Percentiles rank a stretch among this genome's conserved stretches.
Conservation (phyloP, 1,140 invertebrate species). For the Lanistes nyassanus region DNA sequence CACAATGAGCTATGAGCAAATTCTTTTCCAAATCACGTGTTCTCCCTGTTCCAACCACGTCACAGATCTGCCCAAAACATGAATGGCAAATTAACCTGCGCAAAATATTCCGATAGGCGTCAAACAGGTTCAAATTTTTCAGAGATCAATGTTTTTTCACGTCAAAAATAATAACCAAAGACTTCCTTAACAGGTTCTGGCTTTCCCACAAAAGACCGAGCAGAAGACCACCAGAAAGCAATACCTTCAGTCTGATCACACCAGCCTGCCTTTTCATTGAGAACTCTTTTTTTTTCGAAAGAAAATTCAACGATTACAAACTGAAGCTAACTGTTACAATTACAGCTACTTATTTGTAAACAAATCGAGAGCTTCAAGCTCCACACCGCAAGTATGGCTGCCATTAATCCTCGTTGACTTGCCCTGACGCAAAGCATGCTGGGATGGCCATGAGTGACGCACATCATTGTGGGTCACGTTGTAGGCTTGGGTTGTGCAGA, state of each 20-base stretch:
- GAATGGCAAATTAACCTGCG: slow-evolving; percentile 17
- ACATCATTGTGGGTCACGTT: slow-evolving; percentile 15
- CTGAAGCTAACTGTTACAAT: too few relatives aligned
- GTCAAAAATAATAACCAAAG: too few relatives aligned
- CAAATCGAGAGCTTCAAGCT: background rate
- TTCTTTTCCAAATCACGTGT: slow-evolving; percentile 46
- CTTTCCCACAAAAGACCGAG: too few relatives aligned
- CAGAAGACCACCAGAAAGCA: too few relatives aligned
- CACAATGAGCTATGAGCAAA: slow-evolving; percentile 36
- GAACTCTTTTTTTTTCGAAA: too few relatives aligned
- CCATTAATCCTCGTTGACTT: slow-evolving; percentile 27
- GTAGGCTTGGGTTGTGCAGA: background rate
- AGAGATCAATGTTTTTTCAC: too few relatives aligned
- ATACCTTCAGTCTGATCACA: too few relatives aligned
- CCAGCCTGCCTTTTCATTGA: too few relatives aligned
- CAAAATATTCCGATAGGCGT: slow-evolving; percentile 11
- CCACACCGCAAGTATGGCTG: slow-evolving; percentile 17
- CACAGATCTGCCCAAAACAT: slow-evolving; percentile 32
- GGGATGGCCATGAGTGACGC: slow-evolving; percentile 28
- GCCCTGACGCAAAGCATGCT: slow-evolving; percentile 22
- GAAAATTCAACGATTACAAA: too few relatives aligned
- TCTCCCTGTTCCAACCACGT: slow-evolving; percentile 35
- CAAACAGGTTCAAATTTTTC: too few relatives aligned
- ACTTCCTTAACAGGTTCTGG: too few relatives aligned
- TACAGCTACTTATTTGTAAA: slow-evolving; percentile 2